Conservation (phyloP, 2,113 vertebrate species). For the Ranitomeya variabilis region DNA sequence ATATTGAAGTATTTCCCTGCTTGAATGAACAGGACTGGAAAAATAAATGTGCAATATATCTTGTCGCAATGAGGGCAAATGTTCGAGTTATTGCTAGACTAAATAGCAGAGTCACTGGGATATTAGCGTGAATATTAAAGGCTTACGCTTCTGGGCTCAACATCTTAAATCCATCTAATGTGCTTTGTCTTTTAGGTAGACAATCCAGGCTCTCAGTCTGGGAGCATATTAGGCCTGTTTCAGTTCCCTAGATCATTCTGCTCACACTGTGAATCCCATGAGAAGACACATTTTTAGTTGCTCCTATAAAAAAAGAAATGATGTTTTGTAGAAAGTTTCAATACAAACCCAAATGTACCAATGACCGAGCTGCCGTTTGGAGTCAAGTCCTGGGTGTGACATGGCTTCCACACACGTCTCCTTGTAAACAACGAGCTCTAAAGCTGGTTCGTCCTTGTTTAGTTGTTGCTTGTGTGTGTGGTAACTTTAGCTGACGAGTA, state of each 20-base stretch:
- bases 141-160: slow-evolving; percentile 38
- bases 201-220: slow-evolving; percentile 7
- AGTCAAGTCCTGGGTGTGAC: not conserved
- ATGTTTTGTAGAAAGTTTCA: not conserved
- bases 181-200: slow-evolving; percentile 46
- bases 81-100: not conserved
- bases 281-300: slow-evolving; percentile 20
- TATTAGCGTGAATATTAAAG: slow-evolving; percentile 49
- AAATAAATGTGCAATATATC: not conserved
- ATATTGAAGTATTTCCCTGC: slow-evolving; percentile 24
- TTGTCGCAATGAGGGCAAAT: not conserved
- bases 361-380: not conserved
- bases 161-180: slow-evolving; percentile 53
- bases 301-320: not conserved
- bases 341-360: not conserved
- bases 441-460: slow-evolving; percentile 46
- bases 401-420: slow-evolving; percentile 6
- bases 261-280: not conserved
- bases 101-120: slow-evolving; percentile 34
- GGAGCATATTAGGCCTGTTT: slow-evolving; percentile 22
- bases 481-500: slow-evolving; percentile 59
- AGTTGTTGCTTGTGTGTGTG: slow-evolving; percentile 44
- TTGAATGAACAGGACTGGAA: not conserved
- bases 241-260: not conserved
- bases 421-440: slow-evolving; percentile 39